Evolutionary conservation across 2,113 vertebrate species (phyloP), one percentile per base, ranked within the genome.

Genomic region (Hypanus sabinus): DNA sequence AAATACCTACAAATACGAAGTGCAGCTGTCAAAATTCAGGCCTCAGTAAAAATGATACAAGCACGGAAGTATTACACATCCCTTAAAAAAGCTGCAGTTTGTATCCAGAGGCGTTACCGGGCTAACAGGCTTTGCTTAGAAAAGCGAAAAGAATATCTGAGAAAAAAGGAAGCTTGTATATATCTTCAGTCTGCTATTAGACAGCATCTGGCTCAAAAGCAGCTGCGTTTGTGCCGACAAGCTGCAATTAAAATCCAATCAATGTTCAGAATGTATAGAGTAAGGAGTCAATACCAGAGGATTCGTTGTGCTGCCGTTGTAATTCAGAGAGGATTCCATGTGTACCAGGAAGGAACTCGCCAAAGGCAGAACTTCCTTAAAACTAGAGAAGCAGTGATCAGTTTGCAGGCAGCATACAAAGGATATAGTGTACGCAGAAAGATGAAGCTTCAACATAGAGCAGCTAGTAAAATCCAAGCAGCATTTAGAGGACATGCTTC

Each of bases 341-440:
- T 96, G 33, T 95, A 96, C 46, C 95, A 7, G 94, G 95, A 95
- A 9, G 94, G 73, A 85, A 94, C 62, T 93, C n/a, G 3, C 94
- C 92, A 95, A 94, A 96, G 94, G 95, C 94, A 95, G 91, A 27
- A 94, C 27, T 95, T 95, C 96, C 16, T 97, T 33, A 95, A 93
- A 94, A 83, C 95, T 71, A 97, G 94, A 94, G 94, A 95, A 94
- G 96, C 97, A 68, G 85, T 91, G 0, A 55, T 97, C 18, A 94
- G 96, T 83, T 95, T 99, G 94, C 99, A 99, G 95, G 97, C 98
- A 57, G 96, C 94, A 33, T 98, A 95, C 94, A 97, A 97, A 95
- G 97, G 97, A 36, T 95, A 96, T 27, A 95, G 94, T 93, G 94
- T 96, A 46, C 96, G 95, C 0, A 94, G 83, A 46, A 96, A 96